A percentile compares a stretch with the other conserved stretches of the same genome.
Conservation (phyloP, 2,797 vertebrate species). For the Lutjanus argentimaculatus region DNA sequence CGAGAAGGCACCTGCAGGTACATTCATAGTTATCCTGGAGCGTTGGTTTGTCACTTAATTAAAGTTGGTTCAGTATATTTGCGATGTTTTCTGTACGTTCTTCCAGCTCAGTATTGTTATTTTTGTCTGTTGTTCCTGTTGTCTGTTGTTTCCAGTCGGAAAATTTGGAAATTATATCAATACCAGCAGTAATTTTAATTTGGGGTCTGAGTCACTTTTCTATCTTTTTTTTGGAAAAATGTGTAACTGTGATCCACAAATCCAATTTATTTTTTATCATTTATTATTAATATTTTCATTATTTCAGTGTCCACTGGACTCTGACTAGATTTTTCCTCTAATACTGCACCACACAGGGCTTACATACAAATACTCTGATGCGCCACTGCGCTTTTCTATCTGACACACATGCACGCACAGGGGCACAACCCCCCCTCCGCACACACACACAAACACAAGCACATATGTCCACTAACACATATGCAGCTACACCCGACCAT, state of each 20-base stretch:
- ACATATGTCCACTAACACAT: slow-evolving; percentile 68
- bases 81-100: neutral
- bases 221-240: neutral
- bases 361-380: slow-evolving; percentile 59
- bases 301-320: neutral
- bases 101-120: neutral
- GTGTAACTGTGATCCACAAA: neutral
- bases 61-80: neutral
- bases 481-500: slow-evolving; percentile 61
- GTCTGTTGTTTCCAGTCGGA: neutral
- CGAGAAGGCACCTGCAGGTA: neutral
- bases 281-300: neutral
- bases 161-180: neutral
- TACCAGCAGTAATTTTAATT: neutral
- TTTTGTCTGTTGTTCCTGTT: neutral
- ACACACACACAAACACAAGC: slow-evolving; percentile 20
- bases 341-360: slow-evolving; percentile 38
- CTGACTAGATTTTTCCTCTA: neutral
- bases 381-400: slow-evolving; percentile 63
- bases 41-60: neutral
- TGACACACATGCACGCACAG: slow-evolving; percentile 52
- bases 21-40: neutral
- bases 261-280: neutral
- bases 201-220: neutral
- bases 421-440: slow-evolving; percentile 6